phyloP scores from a whole-genome alignment of 1,140 invertebrate species.

The Scylla paramamosain region DNA sequence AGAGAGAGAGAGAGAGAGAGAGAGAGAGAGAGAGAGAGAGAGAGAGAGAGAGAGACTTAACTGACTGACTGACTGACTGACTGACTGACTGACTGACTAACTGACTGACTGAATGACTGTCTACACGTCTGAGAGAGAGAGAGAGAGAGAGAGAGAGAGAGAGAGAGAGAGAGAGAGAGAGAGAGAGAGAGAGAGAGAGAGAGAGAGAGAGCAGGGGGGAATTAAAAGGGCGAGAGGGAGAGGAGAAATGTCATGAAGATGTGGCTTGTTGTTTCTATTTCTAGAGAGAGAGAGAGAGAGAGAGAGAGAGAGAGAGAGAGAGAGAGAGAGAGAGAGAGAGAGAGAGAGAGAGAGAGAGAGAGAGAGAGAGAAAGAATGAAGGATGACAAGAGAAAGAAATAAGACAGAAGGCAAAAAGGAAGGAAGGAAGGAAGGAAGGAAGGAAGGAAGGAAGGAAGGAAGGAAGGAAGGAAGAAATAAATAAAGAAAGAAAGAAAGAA shows the following conservation, averaged over 20 bases:
- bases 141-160: neutral
- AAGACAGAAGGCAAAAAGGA: no score
- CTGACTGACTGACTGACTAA: neutral
- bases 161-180: constrained; percentile 4
- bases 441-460: neutral
- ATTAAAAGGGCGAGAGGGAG: neutral
- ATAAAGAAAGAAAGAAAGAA: neutral
- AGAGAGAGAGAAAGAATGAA: no score
- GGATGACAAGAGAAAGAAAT: no score
- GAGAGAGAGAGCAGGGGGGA: neutral
- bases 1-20: no score
- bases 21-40: no score
- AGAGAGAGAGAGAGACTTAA: no score
- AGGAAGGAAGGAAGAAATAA: neutral
- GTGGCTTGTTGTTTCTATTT: neutral
- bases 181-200: neutral
- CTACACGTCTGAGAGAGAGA: neutral
- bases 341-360: neutral
- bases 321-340: neutral
- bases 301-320: constrained; percentile 8
- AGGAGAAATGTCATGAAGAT: neutral
- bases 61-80: no score
- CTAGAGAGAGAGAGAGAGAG: neutral
- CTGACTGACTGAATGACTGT: neutral
- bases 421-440: no score